Conservation (phyloP, 1,140 invertebrate genomes). For the Aphelenchoides fujianensis region DNA sequence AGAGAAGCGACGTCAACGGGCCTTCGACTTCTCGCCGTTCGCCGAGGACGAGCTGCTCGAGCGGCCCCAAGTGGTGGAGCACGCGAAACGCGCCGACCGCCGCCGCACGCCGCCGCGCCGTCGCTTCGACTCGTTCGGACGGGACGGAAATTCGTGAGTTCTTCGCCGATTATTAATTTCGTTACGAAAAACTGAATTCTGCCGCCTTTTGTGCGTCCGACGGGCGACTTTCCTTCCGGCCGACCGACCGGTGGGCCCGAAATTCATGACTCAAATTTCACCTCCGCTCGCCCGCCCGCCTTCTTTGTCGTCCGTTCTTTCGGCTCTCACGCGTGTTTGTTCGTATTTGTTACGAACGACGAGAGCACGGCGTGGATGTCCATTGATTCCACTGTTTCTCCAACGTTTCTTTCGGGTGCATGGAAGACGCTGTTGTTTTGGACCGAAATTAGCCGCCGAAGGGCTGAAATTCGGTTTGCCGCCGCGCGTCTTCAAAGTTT, state of each 20-base stretch:
- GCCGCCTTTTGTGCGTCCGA: not conserved
- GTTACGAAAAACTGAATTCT: not conserved
- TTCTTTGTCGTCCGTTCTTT: not conserved
- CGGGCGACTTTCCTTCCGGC: too few species aligned
- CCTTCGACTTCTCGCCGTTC: not conserved
- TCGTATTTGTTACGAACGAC: too few species aligned
- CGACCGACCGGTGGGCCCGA: not conserved
- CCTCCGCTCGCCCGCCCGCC: not conserved
- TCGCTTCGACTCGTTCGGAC: not conserved
- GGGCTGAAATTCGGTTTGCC: too few species aligned
- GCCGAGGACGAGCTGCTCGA: not conserved
- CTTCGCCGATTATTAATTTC: not conserved
- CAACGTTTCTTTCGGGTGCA: too few species aligned
- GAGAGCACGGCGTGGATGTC: too few species aligned
- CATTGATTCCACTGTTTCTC: too few species aligned
- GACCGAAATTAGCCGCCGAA: too few species aligned
- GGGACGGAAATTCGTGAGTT: not conserved
- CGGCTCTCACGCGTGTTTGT: too few species aligned
- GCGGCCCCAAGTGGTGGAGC: not conserved
- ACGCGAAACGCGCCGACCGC: not conserved
- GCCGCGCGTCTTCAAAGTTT: too few species aligned
- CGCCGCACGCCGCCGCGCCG: not conserved
- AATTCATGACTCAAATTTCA: slow-evolving; percentile 18
- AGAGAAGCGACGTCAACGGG: slow-evolving; percentile 10
- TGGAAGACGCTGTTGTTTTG: too few species aligned